Base-by-base conservation (phyloP, 1,140 invertebrate species). In the Xylocopa sonorina region DNA sequence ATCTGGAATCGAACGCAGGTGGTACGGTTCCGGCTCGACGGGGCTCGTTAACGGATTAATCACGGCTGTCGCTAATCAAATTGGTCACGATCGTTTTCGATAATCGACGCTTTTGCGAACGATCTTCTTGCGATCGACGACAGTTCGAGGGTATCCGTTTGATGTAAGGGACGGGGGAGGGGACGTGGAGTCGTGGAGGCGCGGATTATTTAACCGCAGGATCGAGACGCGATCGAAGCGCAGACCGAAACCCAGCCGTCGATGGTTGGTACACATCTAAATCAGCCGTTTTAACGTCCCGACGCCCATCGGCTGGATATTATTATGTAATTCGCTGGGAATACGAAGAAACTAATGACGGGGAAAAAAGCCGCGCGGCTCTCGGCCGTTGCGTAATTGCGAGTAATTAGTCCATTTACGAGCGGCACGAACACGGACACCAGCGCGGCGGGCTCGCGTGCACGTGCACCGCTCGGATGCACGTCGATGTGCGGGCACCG, bases 331-430 rank as follows among this genome's bases (percentile, higher is more conserved):
- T 81, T 75, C 69, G 64, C 55, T 73, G 67, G 69, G 74, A 72
- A 86, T 81, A 86, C 71, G 75, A 78, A 72, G 84, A n/a, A 80
- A 87, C 84, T 88, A 89, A 89, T 87, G 88, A 85, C 77, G 78
- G 79, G 57, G 79, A 86, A 87, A 84, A 74, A 84, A 84, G 57
- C 24, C 21, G 50, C 72, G 58, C 63, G 55, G n/a, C n/a, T n/a
- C 53, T 55, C 71, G 53, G 21, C 63, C 53, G 72, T 89, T 89
- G 68, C 84, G 86, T 85, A 89, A 89, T 89, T 74, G 57, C 86
- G 86, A 88, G 87, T 89, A 89, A 89, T 89, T 89, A 89, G 88
- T 88, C 84, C 87, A 88, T 89, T 89, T 89, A 88, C 84, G 86
- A 89, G 80, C 80, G 74, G 60, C 46, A 43, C 68, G 68, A 60